A percentile compares a stretch with the other conserved stretches of the same genome.
phyloP scores from a whole-genome alignment of 2,797 vertebrate species.

The Hydrocynus forskahlii region DNA sequence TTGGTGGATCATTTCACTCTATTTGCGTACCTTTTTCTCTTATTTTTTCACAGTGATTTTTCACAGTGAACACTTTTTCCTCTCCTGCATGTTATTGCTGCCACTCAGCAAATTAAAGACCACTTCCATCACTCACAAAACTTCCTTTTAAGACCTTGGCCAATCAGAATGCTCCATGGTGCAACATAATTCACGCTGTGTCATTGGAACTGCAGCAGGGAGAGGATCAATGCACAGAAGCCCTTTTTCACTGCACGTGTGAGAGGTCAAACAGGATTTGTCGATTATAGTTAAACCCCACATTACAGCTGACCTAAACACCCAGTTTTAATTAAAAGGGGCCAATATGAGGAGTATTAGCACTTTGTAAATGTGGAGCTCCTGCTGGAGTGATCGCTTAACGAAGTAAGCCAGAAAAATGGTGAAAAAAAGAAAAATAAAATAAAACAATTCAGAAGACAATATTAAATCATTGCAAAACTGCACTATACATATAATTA shows the following conservation, averaged over 20 bases:
- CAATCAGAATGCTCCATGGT: not conserved
- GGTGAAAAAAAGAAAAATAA: no score
- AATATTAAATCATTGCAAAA: no score
- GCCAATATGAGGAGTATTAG: conserved; percentile 3
- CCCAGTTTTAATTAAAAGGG: conserved; percentile 42
- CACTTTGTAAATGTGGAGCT: conserved; percentile 2
- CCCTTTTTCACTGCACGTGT: not conserved
- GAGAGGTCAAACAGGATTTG: conserved; percentile 4
- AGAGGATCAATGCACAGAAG: not conserved
- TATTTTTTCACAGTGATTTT: no score
- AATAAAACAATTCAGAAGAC: no score
- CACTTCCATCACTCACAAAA: not conserved
- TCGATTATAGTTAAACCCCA: conserved; percentile 18
- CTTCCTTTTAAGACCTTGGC: not conserved
- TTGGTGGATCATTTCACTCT: no score
- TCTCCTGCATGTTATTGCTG: not conserved
- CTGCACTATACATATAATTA: no score
- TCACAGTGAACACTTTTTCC: not conserved
- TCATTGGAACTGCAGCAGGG: not conserved
- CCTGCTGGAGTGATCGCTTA: not conserved
- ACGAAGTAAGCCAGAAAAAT: not conserved
- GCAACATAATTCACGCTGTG: not conserved
- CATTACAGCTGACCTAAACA: conserved; percentile 31
- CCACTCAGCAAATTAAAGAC: not conserved
- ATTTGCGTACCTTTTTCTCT: no score